Conservation (phyloP, 2,113 vertebrate genomes). For the Panthera leo region DNA sequence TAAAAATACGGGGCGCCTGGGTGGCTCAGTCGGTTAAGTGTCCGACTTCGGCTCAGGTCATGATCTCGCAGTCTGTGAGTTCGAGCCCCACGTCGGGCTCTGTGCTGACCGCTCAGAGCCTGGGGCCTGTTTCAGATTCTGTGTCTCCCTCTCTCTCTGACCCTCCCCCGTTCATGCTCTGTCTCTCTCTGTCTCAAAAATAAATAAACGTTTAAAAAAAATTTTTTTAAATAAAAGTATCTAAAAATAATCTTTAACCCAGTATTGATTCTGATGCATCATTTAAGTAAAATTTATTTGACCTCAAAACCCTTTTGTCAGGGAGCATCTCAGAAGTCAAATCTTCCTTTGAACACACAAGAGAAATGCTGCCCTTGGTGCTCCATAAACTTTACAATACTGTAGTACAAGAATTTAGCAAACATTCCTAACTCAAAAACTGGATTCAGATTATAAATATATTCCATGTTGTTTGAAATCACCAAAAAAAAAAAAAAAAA, state of each 20-base stretch:
- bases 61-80: too few relatives aligned
- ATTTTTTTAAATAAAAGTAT: too few relatives aligned
- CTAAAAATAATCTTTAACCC: neutral
- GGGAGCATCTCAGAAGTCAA: neutral
- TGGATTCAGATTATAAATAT: neutral
- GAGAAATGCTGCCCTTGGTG: neutral
- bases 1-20: too few relatives aligned
- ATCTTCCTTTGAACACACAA: neutral
- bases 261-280: neutral
- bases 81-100: too few relatives aligned
- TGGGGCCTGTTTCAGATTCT: too few relatives aligned
- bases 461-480: conserved; percentile 14
- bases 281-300: neutral
- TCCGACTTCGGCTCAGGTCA: too few relatives aligned
- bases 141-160: too few relatives aligned
- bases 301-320: neutral
- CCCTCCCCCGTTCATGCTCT: too few relatives aligned
- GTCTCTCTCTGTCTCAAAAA: too few relatives aligned
- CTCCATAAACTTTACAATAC: neutral
- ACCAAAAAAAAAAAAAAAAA: neutral
- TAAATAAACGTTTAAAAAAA: too few relatives aligned
- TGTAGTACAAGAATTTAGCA: neutral
- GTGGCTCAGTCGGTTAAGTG: too few relatives aligned
- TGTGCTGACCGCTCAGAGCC: too few relatives aligned
- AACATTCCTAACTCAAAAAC: neutral